These are phyloP conservation scores for Tenrec ecaudatus DNA, from an alignment of 2,113 vertebrate genomes.

Conservation along the genomic window DNA sequence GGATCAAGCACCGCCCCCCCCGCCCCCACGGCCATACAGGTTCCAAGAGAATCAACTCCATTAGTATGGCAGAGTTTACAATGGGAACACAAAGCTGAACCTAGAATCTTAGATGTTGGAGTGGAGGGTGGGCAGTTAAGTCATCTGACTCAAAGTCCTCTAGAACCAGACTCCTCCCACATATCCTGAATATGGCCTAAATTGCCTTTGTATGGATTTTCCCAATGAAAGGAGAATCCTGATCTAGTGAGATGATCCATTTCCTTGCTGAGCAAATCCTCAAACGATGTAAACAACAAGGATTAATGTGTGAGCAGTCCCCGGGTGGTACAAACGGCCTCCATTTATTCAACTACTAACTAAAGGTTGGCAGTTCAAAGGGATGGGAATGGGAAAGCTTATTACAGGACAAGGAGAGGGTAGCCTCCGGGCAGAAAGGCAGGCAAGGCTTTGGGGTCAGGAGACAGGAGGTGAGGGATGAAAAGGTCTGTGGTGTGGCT, in stretches of 20 bases:
- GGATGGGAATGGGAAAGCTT: too few relatives aligned
- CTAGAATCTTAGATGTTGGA: neutral
- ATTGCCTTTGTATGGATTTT: neutral
- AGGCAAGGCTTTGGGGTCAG: too few relatives aligned
- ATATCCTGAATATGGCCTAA: neutral
- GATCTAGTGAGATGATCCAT: neutral
- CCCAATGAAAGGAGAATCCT: neutral
- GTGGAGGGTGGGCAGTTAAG: neutral
- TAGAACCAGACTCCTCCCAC: neutral
- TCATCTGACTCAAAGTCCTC: neutral
- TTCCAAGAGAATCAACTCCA: neutral
- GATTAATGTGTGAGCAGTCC: neutral
- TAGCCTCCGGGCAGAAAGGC: too few relatives aligned
- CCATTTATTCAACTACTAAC: neutral
- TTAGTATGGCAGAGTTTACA: neutral
- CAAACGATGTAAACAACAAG: conserved; percentile 30
- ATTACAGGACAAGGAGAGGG: too few relatives aligned
- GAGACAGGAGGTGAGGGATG: too few relatives aligned
- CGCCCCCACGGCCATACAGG: neutral
- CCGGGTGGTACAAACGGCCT: neutral
- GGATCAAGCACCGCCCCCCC: neutral
- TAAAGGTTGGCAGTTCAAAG: neutral
- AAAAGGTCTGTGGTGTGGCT: too few relatives aligned
- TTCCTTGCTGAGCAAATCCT: neutral
- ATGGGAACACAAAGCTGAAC: neutral